Evolutionary conservation across 2,797 vertebrate genomes (phyloP), one percentile per base, ranked within the genome.

Genomic region (Fistularia tabacaria): DNA sequence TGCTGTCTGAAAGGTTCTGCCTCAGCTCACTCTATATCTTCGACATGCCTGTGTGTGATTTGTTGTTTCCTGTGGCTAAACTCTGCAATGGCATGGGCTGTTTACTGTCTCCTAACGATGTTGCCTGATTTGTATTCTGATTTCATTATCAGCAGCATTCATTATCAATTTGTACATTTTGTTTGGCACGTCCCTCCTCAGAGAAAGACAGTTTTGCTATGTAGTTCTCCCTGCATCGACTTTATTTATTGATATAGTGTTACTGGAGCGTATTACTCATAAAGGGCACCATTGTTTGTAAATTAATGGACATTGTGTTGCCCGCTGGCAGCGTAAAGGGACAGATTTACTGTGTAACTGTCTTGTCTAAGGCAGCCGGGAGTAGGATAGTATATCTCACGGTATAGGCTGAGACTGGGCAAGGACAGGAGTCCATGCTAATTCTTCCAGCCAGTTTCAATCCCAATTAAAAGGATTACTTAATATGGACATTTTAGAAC

Each of bases 231-330:
- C 65, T 54, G 61, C 57, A 37, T 79, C 59, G 49, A 14, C 55
- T 66, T 77, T 78, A 81, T 83, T 78, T 83, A 82, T 80, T 73
- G 66, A 70, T 54, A 49, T 25, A 14, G 45, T 44, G 50, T 49
- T 54, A 54, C 62, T 6, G 51, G 46, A 71, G 74, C 13, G 5
- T 64, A 65, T 78, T 59, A 63, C 63, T 82, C 77, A 76, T 82
- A 70, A 73, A 73, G 57, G 51, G 59, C 38, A 50, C 59, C 64
- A 10, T 61, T 56, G 69, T 52, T 46, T 57, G 65, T 79, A 64
- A 71, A 72, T 76, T 73, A 79, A 78, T 76, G 73, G 76, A 71
- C 57, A 61, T 52, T 57, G 14, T 48, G 51, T 73, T 65, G 44
- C 60, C 71, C 71, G 43, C 57, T 13, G 68, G 73, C 64, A 12